phyloP scores from a whole-genome alignment of 1,140 invertebrate species.

The Ptiloglossa arizonensis region DNA sequence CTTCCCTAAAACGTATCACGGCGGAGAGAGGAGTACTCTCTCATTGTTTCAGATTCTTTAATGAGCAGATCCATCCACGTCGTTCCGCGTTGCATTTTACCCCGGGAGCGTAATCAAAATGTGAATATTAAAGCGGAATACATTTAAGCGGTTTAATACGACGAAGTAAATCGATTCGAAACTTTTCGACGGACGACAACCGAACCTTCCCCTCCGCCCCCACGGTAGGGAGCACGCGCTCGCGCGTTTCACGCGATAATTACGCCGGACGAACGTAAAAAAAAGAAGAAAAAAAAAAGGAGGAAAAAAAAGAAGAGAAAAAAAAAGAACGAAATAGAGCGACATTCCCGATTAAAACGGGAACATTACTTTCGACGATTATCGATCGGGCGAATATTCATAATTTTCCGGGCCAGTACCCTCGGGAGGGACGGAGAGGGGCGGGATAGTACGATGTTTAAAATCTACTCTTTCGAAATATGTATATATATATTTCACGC shows the following conservation, averaged over 20 bases:
- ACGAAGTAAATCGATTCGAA: neutral
- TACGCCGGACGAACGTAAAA: too few species aligned
- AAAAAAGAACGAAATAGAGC: neutral
- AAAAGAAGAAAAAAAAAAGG: neutral
- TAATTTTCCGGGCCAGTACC: too few species aligned
- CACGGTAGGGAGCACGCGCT: too few species aligned
- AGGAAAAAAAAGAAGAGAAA: neutral
- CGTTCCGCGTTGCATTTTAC: neutral
- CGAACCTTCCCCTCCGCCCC: too few species aligned
- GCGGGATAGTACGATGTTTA: neutral
- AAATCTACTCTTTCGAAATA: slow-evolving; percentile 77
- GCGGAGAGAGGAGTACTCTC: neutral
- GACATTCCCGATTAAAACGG: neutral
- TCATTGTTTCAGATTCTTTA: slow-evolving; percentile 43
- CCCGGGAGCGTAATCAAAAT: slow-evolving; percentile 3
- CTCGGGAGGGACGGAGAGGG: too few species aligned
- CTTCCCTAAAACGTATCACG: slow-evolving; percentile 65
- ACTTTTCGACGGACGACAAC: slow-evolving; percentile 3
- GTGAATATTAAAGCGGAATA: slow-evolving; percentile 28
- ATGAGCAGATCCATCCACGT: slow-evolving; percentile 28
- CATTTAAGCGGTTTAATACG: slow-evolving; percentile 12
- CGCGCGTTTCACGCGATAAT: too few species aligned
- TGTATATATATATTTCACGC: slow-evolving; percentile 36
- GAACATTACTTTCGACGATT: too few species aligned
- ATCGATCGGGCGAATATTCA: too few species aligned